Conservation (phyloP, 2,797 vertebrate genomes). For the Oreonectes daqikongensis region DNA sequence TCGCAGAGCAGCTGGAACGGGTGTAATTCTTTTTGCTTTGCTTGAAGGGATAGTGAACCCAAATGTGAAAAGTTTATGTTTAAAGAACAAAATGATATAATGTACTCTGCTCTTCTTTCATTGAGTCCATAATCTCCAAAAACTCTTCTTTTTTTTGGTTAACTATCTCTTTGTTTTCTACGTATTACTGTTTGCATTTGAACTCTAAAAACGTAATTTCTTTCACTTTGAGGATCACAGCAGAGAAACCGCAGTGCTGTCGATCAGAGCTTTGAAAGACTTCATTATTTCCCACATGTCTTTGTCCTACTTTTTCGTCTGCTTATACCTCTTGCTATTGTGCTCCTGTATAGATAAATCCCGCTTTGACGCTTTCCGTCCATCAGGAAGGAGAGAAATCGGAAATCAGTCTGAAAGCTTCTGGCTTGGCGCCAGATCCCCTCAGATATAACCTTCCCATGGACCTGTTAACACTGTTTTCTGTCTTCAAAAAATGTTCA, state of each 20-base stretch:
- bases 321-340: background rate
- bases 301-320: slow-evolving; percentile 42
- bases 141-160: background rate
- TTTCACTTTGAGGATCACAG: slow-evolving; percentile 38
- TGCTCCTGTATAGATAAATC: slow-evolving; percentile 3
- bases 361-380: slow-evolving; percentile 2
- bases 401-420: background rate
- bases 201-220: slow-evolving; percentile 4
- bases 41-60: background rate
- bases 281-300: slow-evolving; percentile 39
- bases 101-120: background rate
- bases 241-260: background rate
- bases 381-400: slow-evolving; percentile 38
- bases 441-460: slow-evolving; percentile 25
- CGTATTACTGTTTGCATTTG: background rate
- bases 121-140: background rate
- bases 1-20: background rate
- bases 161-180: background rate
- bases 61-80: background rate
- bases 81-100: background rate
- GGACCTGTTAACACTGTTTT: slow-evolving; percentile 16
- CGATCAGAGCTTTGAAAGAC: slow-evolving; percentile 23
- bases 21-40: background rate
- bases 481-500: background rate
- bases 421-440: slow-evolving; percentile 14